Conservation (phyloP, 1,140 invertebrate genomes). For the Meloidogyne chitwoodi region DNA sequence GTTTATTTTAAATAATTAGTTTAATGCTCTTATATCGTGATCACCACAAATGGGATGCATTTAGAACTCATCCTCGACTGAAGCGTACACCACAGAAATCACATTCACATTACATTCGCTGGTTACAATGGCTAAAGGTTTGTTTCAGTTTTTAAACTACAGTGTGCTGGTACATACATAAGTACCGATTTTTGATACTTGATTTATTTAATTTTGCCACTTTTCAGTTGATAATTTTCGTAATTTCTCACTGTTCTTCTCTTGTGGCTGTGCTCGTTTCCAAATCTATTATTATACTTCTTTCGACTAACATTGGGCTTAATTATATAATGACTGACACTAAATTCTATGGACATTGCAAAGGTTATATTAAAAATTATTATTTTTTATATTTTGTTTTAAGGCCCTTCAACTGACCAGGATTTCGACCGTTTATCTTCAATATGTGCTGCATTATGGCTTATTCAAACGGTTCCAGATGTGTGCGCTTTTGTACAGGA, state of each 20-base stretch:
- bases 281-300: slow-evolving; percentile 20
- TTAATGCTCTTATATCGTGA: background rate
- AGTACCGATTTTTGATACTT: background rate
- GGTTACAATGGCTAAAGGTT: slow-evolving; percentile 33
- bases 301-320: slow-evolving; percentile 30
- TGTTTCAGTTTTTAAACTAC: too few species aligned
- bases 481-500: slow-evolving; percentile 32
- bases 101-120: slow-evolving; percentile 19
- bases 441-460: slow-evolving; percentile 22
- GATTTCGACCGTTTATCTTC: slow-evolving; percentile 21
- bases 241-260: slow-evolving; percentile 19
- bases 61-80: slow-evolving; percentile 17
- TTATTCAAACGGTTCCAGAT: slow-evolving; percentile 44
- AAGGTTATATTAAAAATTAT: slow-evolving; percentile 1
- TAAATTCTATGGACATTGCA: slow-evolving; percentile 25
- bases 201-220: background rate
- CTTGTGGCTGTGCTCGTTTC: slow-evolving; percentile 29
- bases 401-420: slow-evolving; percentile 23
- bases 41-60: slow-evolving; percentile 24
- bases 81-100: slow-evolving; percentile 12
- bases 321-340: background rate
- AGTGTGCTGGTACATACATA: too few species aligned
- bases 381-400: slow-evolving; percentile 12
- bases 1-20: background rate
- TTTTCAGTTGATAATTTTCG: slow-evolving; percentile 28